Conservation (phyloP, 2,888 invertebrate genomes). For the Eretmocerus hayati region DNA sequence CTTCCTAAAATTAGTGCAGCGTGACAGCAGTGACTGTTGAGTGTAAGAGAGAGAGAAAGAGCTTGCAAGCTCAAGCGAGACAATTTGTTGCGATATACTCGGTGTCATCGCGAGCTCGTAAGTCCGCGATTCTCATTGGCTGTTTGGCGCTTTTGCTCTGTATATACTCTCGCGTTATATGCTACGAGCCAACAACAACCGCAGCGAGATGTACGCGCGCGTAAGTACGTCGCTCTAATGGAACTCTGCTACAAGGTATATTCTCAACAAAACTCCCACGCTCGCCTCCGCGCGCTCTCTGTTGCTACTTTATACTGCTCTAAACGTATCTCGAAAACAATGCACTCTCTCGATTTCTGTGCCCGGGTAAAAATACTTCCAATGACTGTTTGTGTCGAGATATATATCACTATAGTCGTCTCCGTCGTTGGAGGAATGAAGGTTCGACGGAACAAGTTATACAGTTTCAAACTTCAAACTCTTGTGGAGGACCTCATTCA, state of each 20-base stretch:
- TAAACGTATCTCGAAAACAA: too few relatives aligned
- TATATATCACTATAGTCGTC: background rate
- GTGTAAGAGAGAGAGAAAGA: background rate
- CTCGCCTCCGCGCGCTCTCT: too few relatives aligned
- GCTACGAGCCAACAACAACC: too few relatives aligned
- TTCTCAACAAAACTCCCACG: background rate
- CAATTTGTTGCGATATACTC: constrained; percentile 21
- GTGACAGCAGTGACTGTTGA: constrained; percentile 6
- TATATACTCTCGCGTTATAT: too few relatives aligned
- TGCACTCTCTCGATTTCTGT: background rate
- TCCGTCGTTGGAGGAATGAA: background rate
- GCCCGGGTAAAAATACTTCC: background rate
- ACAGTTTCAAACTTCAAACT: too few relatives aligned
- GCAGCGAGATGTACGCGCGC: too few relatives aligned
- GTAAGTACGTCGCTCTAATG: constrained; percentile 6
- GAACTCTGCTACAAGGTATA: background rate
- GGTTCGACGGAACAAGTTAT: too few relatives aligned
- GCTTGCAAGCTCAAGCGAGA: constrained; percentile 1
- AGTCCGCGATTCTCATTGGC: constrained; percentile 16
- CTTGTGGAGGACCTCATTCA: too few relatives aligned
- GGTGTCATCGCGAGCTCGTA: constrained; percentile 20
- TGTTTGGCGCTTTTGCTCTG: too few relatives aligned
- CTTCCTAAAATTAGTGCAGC: constrained; percentile 20
- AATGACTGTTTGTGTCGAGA: background rate
- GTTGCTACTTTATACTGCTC: too few relatives aligned